Evolutionary conservation across 2,113 vertebrate genomes (phyloP).

Genomic region (Clarias macrocephalus): DNA sequence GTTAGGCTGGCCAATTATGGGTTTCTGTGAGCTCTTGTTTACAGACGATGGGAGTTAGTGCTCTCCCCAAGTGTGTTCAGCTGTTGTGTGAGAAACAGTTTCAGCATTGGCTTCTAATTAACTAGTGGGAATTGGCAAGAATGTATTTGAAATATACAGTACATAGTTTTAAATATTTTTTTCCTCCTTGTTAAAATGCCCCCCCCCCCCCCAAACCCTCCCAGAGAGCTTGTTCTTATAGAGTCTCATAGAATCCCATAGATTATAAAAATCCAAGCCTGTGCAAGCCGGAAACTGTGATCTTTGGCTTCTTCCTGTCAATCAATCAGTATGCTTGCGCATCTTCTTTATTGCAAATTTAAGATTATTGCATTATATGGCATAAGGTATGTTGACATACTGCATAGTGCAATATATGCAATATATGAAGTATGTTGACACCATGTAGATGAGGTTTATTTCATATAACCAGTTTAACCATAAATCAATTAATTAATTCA

Average conservation of each 20-base stretch:
- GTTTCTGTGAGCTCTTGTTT: not conserved
- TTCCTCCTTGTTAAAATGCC: not conserved
- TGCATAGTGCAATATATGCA: no score
- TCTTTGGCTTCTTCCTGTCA: not conserved
- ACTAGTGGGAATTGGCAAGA: conserved; percentile 2
- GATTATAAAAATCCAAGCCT: not conserved
- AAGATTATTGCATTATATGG: not conserved
- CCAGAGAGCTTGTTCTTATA: not conserved
- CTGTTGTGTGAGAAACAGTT: not conserved
- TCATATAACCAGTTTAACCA: not conserved
- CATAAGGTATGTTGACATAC: not conserved
- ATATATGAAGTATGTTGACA: not conserved
- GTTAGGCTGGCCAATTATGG: not conserved
- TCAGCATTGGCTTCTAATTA: not conserved
- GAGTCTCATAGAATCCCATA: not conserved
- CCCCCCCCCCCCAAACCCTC: not conserved
- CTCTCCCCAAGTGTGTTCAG: not conserved
- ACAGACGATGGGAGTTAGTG: not conserved
- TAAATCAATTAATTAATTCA: not conserved
- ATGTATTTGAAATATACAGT: not conserved
- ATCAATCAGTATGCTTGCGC: not conserved
- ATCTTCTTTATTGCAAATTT: not conserved
- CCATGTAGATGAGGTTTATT: not conserved
- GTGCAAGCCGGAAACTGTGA: not conserved
- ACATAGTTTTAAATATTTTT: not conserved